Conservation (phyloP, 2,113 vertebrate species). For the Artemisiospiza belli region DNA sequence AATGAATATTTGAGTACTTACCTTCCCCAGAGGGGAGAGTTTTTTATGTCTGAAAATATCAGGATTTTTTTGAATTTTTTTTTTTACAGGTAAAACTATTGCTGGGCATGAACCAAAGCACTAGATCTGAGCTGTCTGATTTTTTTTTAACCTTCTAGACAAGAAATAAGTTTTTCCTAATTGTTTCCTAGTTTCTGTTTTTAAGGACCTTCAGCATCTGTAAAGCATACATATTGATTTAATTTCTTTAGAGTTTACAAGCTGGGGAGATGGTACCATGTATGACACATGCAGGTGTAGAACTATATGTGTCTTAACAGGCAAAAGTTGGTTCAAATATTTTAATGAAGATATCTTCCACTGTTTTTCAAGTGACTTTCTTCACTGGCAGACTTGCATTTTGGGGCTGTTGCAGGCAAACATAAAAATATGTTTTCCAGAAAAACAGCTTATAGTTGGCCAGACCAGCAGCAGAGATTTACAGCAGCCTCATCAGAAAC, state of each 20-base stretch:
- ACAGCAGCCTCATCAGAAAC: neutral
- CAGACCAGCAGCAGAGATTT: neutral
- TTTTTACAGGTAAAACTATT: neutral
- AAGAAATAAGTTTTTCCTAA: neutral
- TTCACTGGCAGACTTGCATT: neutral
- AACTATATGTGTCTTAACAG: neutral
- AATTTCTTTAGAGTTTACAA: neutral
- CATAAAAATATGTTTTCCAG: neutral
- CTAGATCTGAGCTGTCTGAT: neutral
- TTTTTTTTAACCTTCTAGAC: neutral
- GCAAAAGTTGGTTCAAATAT: neutral
- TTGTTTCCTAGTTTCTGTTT: neutral
- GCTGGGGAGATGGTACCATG: accelerated
- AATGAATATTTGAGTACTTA: neutral
- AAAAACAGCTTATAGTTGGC: neutral
- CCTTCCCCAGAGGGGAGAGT: neutral
- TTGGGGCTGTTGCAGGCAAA: neutral
- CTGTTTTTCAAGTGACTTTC: neutral
- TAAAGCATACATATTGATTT: neutral
- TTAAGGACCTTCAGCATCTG: neutral
- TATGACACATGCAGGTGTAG: neutral
- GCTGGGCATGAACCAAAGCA: neutral
- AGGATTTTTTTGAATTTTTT: neutral
- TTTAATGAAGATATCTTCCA: neutral
- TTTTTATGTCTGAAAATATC: neutral